Evolutionary conservation across 2,113 vertebrate species (phyloP), one percentile per base, ranked within the genome.

Genomic region (Parus major): DNA sequence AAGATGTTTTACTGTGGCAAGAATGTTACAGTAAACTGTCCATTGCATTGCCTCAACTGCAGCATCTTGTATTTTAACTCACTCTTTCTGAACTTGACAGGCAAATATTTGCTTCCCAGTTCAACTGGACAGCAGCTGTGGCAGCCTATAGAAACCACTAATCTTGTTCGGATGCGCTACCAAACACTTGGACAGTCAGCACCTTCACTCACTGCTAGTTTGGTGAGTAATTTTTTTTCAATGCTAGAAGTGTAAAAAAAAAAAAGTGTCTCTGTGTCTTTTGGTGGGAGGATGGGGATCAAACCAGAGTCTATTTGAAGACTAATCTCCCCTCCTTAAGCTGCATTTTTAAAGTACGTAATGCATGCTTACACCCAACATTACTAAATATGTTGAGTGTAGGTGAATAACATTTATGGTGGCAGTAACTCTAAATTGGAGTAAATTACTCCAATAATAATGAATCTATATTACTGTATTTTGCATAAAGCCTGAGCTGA

Each of bases 111-210:
- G 33, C 98, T 99, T 92, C 98, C 99, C 15, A 98, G 92, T 59
- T 81, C 94, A 11, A 95, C 91, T 66, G 75, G 96, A 14, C 98
- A 98, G 69, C 98, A 98, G 88, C 91, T 95, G 5, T 98, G 98
- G 97, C 98, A 97, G 12, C 94, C 98, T 1, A 24, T 97, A 0
- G 99, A 99, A 89, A 98, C 96, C 9, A 99, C 99, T 35, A 99
- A 99, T 96, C 98, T 99, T 69, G 96, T 99, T 92, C 99, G 99
- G 57, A 99, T 99, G 98, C 97, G 97, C 68, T 99, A 98, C 72
- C 98, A 98, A 82, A 98, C 98, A 41, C 97, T 99, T 6, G 99
- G 99, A 15, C 99, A 99, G 94, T 99, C 99, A 0, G 99, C 99
- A 33, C 99, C 99, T 33, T 99, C 98, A 7, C 98, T 99, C 81